Base-by-base conservation (phyloP, 2,888 invertebrate genomes). In the Chaitophorus viminalis region DNA sequence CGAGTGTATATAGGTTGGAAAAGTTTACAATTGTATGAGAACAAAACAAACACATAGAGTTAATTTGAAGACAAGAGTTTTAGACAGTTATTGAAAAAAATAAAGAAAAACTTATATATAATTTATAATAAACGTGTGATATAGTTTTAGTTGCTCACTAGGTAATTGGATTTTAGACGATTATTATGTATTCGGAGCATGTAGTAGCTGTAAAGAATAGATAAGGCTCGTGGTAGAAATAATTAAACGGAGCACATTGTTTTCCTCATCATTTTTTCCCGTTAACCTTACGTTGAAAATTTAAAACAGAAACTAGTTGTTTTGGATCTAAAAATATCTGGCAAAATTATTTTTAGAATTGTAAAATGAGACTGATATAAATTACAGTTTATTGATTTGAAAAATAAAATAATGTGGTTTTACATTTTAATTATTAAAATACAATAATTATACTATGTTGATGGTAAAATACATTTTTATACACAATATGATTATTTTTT, bases 31-130 rank as follows among this genome's bases (percentile, higher is more conserved):
- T n/a, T 82, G 21, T 31, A 46, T 1, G 21, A 33, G n/a, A 82
- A 72, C 72, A 74, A 81, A 81, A 39, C 18, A n/a, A n/a, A n/a
- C n/a, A n/a, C n/a, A 29, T 11, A 2, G 21, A 36, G 54, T 74
- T 82, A 74, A 82, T 82, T 82, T 54, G 72, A 36, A 72, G 52
- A 82, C 74, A 82, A 54, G n/a, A 82, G 74, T 82, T 74, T 82
- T 29, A 18, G 29, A 82, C 82, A 54, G 74, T 74, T 74, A 82
- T 74, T 82, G 82, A 75, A 65, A 75, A 65, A 76, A 75, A 36
- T 31, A 84, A 60, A 21, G 39, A 29, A 31, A 76, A 84, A 84
- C 60, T 83, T 75, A 83, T n/a, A 46, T 83, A 74, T 60, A 83
- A 36, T 54, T 83, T 36, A 83, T 65, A 84, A 76, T 65, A 76